These are phyloP conservation scores for Lota lota DNA, from an alignment of 2,113 vertebrate genomes.

Conservation along the genomic window DNA sequence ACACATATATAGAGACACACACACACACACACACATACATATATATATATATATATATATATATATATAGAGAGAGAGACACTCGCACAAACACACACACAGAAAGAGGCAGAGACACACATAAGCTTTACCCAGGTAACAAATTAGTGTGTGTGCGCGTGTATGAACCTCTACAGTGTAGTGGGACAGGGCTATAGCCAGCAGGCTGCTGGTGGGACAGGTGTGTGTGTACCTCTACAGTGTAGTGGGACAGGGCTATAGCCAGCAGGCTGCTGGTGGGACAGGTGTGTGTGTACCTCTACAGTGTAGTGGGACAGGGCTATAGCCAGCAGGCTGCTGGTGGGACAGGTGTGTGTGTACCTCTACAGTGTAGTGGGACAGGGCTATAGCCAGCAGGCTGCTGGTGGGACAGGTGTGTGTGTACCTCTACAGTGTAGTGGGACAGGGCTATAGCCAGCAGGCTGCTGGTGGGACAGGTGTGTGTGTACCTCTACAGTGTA, in stretches of 20 bases:
- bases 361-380: conserved; percentile 3
- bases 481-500: background rate
- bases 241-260: conserved; percentile 70
- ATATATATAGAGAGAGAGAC: too few relatives aligned
- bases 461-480: background rate
- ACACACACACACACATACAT: too few relatives aligned
- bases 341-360: background rate
- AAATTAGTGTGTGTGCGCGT: background rate
- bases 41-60: too few relatives aligned
- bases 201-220: conserved; percentile 81
- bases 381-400: too few relatives aligned
- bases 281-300: conserved; percentile 72
- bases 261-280: conserved; percentile 82
- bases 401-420: background rate
- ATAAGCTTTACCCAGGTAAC: background rate
- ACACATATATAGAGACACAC: conserved; percentile 12
- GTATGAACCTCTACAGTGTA: conserved; percentile 87
- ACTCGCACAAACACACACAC: too few relatives aligned
- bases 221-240: conserved; percentile 30
- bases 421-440: conserved; percentile 6
- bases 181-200: conserved; percentile 88
- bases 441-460: too few relatives aligned
- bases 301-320: background rate
- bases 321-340: too few relatives aligned
- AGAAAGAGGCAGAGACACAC: too few relatives aligned